Percentiles rank a stretch among this genome's conserved stretches.
Conservation (phyloP, 1,140 invertebrate species). For the Ostrea edulis region DNA sequence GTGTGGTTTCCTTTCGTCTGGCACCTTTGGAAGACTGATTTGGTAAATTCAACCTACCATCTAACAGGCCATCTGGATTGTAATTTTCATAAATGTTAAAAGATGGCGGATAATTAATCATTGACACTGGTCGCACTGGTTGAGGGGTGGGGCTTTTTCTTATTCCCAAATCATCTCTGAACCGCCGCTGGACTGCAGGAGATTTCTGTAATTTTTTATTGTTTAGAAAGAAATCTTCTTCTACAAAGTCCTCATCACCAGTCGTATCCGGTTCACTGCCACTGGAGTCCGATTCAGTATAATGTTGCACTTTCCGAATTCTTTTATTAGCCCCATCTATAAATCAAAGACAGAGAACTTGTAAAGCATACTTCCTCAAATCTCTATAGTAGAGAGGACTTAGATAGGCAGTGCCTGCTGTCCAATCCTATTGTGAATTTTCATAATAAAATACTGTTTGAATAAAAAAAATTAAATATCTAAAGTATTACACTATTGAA, state of each 20-base stretch:
- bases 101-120: constrained; percentile 9
- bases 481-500: no score
- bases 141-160: not conserved
- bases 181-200: not conserved
- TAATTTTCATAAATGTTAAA: constrained; percentile 6
- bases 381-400: no score
- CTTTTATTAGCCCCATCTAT: not conserved
- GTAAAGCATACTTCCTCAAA: no score
- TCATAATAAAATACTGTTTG: no score
- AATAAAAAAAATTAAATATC: no score
- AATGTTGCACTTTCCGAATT: not conserved
- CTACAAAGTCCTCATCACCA: constrained; percentile 50
- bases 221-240: constrained; percentile 37
- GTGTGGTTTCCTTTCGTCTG: not conserved
- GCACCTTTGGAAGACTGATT: not conserved
- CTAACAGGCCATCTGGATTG: not conserved
- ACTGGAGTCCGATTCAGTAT: not conserved
- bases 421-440: no score
- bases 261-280: constrained; percentile 47
- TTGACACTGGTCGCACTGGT: not conserved
- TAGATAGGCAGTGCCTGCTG: no score
- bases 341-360: not conserved
- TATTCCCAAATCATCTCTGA: not conserved
- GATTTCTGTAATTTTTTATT: constrained; percentile 38
- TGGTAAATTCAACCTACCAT: not conserved